Evolutionary conservation across 2,797 vertebrate genomes (phyloP), one percentile per base, ranked within the genome.

Genomic region (Falco cherrug): DNA sequence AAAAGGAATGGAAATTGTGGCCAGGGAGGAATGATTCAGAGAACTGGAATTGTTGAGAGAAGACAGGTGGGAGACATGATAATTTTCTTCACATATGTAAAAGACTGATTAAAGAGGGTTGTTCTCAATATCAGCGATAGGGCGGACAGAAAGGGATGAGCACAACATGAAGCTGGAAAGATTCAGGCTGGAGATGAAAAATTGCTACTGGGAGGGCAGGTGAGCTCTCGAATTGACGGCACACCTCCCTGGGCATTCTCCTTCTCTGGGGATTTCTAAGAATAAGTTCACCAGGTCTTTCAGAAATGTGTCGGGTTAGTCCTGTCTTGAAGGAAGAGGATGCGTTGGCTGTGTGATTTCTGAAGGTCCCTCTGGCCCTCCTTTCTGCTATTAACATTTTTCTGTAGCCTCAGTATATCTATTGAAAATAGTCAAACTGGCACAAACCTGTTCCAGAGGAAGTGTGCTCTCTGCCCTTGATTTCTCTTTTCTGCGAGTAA

Each of bases 361-460:
- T 79, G 78, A 29, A 63, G 73, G 64, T 22, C 71, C 69, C 47
- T 61, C 80, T 75, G 79, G 48, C 64, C 78, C 53, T 64, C 18
- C 73, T 51, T 73, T 39, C 45, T 89, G 78, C 78, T 53, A 21
- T 45, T 56, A 11, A 11, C 5, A 26, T 17, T 63, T 39, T 53
- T 50, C 75, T 80, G 76, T 39, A 68, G 76, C 68, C 87, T 73
- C 65, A 9, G n/a, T 2, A 4, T 26, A 20, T 13, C 69, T 31
- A 22, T 54, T 51, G 77, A 26, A 73, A 81, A 75, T 0, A 88
- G 93, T 43, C 76, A 29, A 65, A 73, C 71, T 63, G 87, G 64
- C 95, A 94, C 93, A 89, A 80, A 94, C 75, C 92, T 92, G 89
- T 26, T 85, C 79, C 79, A 78, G 87, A 71, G 89, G 81, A 88